phyloP scores from a whole-genome alignment of 2,113 vertebrate species.

The Thomomys bottae region DNA sequence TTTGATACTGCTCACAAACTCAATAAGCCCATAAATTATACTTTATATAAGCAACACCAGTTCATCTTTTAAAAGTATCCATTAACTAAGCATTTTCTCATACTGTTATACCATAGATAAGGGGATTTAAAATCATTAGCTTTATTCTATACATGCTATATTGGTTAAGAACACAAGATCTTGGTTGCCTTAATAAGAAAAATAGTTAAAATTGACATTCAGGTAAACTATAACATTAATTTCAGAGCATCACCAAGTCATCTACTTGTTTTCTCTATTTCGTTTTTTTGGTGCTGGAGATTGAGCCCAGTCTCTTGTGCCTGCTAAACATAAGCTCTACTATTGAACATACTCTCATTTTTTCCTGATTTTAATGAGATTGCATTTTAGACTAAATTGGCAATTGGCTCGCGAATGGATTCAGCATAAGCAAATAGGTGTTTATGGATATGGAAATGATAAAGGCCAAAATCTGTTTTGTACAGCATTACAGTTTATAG shows the following conservation, averaged over 20 bases:
- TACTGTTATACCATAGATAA: conserved; percentile 2
- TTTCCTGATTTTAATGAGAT: conserved; percentile 45
- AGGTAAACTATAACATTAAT: conserved; percentile 58
- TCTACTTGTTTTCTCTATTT: conserved; percentile 49
- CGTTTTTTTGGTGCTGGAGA: neutral
- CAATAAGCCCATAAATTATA: conserved; percentile 45
- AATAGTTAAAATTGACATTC: conserved; percentile 56
- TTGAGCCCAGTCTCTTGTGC: neutral
- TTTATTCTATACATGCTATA: conserved; percentile 54
- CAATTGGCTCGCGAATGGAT: conserved; percentile 59
- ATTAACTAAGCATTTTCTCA: conserved; percentile 4
- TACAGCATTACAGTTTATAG: neutral
- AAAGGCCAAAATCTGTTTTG: conserved; percentile 12
- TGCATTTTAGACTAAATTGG: conserved; percentile 58
- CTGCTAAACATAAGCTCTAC: neutral
- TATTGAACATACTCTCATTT: neutral
- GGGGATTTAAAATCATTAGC: conserved; percentile 12
- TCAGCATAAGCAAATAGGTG: conserved; percentile 22
- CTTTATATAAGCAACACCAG: conserved; percentile 3
- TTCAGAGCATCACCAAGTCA: conserved; percentile 18
- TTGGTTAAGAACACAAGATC: conserved; percentile 32
- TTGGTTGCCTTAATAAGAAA: conserved; percentile 49
- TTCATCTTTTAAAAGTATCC: conserved; percentile 21
- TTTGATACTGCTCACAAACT: conserved; percentile 58
- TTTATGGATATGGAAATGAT: conserved; percentile 46